Evolutionary conservation across 2,888 invertebrate genomes (phyloP), one percentile per base, ranked within the genome.

Genomic region (Stenichneumon culpator): DNA sequence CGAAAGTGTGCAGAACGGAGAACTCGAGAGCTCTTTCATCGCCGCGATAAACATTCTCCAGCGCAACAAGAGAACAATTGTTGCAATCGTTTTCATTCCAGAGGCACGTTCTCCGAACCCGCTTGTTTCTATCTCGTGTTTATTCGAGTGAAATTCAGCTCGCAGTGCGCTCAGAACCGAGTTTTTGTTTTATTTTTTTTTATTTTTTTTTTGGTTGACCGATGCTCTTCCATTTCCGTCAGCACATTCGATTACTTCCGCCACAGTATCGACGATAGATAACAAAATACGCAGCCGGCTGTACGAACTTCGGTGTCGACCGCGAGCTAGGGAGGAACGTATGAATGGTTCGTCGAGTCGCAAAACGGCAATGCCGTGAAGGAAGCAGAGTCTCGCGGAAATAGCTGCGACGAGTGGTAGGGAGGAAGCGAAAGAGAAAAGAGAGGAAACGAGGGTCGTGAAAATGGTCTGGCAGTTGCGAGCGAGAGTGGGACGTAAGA

Each of bases 181-280:
- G 16, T 47, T 16, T 47, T 47, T 28, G 19, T 60, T 25, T 60
- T 39, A n/a, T 54, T 44, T 25, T 50, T 28, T 5, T n/a, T n/a
- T n/a, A n/a, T n/a, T 60, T 44, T 28, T 19, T 25, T 11, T 67
- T 6, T n/a, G 28, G 44, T 57, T 28, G 19, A 9, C 5, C 39
- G 36, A 54, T 39, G 5, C 22, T 28, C 54, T 74, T n/a, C 50
- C 63, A 11, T 4, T 36, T 11, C 44, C 39, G 67, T 63, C 69
- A 28, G 32, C 50, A 44, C 69, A 52, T 73, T 84, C 84, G 69
- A 84, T 84, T 81, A 84, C 74, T 82, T 74, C 68, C 65, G 74
- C 73, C 68, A 57, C 28, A 52, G 73, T 39, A 84, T 79, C 63
- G 63, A 69, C 69, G 77, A 47, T 65, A 7, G 78, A 84, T 84